Evolutionary conservation across 2,797 vertebrate genomes (phyloP).

Genomic region (Coilia nasus): DNA sequence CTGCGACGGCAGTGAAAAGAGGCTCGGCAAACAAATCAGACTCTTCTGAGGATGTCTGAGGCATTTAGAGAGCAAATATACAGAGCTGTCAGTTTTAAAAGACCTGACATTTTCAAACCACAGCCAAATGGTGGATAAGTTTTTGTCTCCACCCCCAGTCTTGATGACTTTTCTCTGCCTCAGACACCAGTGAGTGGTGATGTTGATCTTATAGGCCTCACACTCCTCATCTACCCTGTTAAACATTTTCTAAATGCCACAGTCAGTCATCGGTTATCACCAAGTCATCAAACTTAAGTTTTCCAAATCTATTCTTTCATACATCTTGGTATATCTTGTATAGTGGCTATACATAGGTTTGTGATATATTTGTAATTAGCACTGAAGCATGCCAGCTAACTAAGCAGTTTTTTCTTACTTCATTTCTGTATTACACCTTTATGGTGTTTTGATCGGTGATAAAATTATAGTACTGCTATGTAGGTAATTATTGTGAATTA

Average conservation of each 20-base stretch:
- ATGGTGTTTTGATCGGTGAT: no score
- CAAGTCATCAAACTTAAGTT: no score
- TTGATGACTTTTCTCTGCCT: neutral
- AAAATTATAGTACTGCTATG: no score
- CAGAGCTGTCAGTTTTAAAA: slow-evolving; percentile 31
- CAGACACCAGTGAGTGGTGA: neutral
- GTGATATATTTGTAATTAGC: no score
- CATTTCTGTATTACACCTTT: no score
- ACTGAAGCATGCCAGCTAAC: no score
- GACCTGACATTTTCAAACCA: slow-evolving; percentile 23
- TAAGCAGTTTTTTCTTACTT: no score
- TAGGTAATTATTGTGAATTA: no score
- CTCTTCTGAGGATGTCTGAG: slow-evolving; percentile 11
- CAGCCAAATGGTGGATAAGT: neutral
- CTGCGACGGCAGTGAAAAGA: slow-evolving; percentile 38
- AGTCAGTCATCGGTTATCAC: no score
- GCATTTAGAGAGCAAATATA: slow-evolving; percentile 43
- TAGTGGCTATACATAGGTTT: no score
- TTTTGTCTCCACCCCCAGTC: neutral
- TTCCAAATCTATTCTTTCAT: no score
- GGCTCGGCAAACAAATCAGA: slow-evolving; percentile 15
- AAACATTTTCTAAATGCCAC: neutral
- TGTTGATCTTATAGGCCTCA: neutral
- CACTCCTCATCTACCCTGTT: neutral
- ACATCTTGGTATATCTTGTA: no score